These are phyloP conservation scores for Heteromormyrus szaboi DNA, from an alignment of 2,797 vertebrate species.

Conservation along the genomic window DNA sequence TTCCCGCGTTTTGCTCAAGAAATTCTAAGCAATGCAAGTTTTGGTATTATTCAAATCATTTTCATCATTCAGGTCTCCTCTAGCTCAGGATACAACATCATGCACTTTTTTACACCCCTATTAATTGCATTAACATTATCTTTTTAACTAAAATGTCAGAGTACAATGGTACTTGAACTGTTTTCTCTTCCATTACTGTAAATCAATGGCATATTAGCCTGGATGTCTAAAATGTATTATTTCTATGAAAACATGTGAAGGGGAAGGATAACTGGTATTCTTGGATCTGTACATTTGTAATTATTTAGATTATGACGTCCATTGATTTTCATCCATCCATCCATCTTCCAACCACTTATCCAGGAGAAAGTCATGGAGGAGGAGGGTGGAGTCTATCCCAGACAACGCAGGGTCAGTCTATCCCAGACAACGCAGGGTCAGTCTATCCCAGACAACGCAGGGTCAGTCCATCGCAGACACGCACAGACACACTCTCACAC, in stretches of 20 bases:
- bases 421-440: background rate
- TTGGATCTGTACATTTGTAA: constrained; percentile 45
- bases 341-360: background rate
- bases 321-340: background rate
- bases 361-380: background rate
- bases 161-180: constrained; percentile 49
- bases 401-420: background rate
- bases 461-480: background rate
- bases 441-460: background rate
- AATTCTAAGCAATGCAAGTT: background rate
- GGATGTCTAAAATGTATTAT: background rate
- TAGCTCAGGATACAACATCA: constrained; percentile 50
- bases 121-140: constrained; percentile 56
- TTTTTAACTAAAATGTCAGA: constrained; percentile 55
- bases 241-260: background rate
- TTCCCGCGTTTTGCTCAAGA: background rate
- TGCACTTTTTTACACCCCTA: constrained; percentile 45
- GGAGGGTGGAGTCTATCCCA: background rate
- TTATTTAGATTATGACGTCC: background rate
- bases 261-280: background rate
- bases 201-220: background rate
- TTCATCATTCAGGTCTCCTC: background rate
- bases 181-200: background rate
- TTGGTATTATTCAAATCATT: background rate
- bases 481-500: background rate